Percentiles rank a stretch among this genome's conserved stretches.
These are phyloP conservation scores for Drosophila robusta DNA, from an alignment of 2,888 invertebrate species.

Conservation along the genomic window DNA sequence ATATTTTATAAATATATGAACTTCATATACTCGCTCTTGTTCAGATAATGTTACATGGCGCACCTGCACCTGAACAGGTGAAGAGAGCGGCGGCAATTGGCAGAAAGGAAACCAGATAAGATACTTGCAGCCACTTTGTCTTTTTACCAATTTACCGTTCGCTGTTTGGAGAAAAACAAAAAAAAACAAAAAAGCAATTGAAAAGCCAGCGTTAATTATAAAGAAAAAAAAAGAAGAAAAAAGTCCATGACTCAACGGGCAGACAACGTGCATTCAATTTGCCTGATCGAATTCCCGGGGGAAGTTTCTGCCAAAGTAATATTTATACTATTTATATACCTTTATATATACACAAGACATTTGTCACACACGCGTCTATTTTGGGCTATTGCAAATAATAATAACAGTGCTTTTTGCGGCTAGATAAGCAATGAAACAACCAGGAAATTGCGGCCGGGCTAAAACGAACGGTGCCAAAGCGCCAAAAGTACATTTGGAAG, in stretches of 20 bases:
- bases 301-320: conserved; percentile 12
- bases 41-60: conserved; percentile 42
- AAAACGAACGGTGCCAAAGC: neutral
- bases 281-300: conserved; percentile 21
- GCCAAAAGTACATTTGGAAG: neutral
- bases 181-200: conserved; percentile 35
- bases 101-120: conserved; percentile 68
- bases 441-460: conserved; percentile 13
- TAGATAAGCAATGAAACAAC: conserved; percentile 33
- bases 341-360: neutral
- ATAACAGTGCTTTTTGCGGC: neutral
- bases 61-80: conserved; percentile 37
- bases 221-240: conserved; percentile 10
- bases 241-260: conserved; percentile 28
- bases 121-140: conserved; percentile 46
- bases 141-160: conserved; percentile 29
- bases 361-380: conserved; percentile 45
- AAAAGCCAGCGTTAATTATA: conserved; percentile 62
- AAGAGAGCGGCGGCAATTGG: conserved; percentile 31
- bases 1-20: conserved; percentile 2
- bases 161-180: conserved; percentile 12
- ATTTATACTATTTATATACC: neutral
- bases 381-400: conserved; percentile 15
- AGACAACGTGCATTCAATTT: conserved; percentile 16
- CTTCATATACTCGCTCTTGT: conserved; percentile 15